These are phyloP conservation scores for Grus americana DNA, from an alignment of 2,113 vertebrate genomes.

Conservation along the genomic window DNA sequence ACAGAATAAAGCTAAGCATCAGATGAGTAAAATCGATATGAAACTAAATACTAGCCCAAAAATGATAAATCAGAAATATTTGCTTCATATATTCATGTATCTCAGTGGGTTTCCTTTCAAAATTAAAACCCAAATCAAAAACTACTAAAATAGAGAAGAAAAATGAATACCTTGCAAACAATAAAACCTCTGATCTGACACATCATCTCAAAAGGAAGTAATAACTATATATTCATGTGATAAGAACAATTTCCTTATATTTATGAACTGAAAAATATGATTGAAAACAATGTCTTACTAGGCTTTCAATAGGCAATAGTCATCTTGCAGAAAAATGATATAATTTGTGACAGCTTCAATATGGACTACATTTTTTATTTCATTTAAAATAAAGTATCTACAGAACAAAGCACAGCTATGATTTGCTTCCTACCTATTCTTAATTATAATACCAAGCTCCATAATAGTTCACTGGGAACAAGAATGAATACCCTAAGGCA, in stretches of 20 bases:
- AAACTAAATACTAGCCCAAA: background rate
- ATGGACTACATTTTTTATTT: background rate
- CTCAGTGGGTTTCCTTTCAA: background rate
- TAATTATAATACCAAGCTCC: background rate
- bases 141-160: background rate
- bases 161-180: background rate
- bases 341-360: background rate
- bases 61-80: background rate
- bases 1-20: background rate
- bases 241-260: background rate
- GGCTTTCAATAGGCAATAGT: background rate
- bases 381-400: background rate
- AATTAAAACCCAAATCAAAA: background rate
- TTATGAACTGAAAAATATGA: background rate
- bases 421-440: background rate
- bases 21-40: background rate
- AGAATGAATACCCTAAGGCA: background rate
- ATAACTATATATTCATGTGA: background rate
- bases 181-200: background rate
- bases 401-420: background rate
- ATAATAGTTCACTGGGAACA: background rate
- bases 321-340: background rate
- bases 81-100: background rate
- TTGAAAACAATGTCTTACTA: background rate
- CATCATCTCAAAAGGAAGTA: background rate